Evolutionary conservation across 1,140 invertebrate species (phyloP).

Genomic region (Drosophila albomicans): DNA sequence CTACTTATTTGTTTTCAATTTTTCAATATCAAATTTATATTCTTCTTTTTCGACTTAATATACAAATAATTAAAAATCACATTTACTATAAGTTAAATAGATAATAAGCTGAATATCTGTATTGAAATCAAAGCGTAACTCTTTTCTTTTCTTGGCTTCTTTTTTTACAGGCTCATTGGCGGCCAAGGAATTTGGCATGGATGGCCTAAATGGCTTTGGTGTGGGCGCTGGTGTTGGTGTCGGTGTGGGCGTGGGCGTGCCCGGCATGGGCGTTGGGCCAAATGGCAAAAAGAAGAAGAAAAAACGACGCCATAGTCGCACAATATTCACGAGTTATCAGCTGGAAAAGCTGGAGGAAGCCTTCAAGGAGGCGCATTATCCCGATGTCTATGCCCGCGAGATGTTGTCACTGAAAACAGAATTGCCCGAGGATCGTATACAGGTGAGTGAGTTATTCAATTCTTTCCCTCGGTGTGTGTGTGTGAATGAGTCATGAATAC

Average conservation of each 20-base stretch:
- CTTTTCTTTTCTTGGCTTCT: conserved; percentile 46
- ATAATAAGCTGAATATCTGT: neutral
- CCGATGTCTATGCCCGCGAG: conserved; percentile 98
- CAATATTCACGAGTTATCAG: conserved; percentile 99
- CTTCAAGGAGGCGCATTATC: conserved; percentile 99
- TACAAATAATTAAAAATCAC: neutral
- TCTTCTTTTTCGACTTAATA: too few species aligned
- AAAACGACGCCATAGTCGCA: conserved; percentile 94
- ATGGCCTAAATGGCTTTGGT: conserved; percentile 89
- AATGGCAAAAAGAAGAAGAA: conserved; percentile 95
- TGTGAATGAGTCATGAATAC: conserved; percentile 25
- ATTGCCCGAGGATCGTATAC: conserved; percentile 99
- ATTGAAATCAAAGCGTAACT: conserved; percentile 1
- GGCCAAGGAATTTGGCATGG: conserved; percentile 77
- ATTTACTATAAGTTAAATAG: neutral
- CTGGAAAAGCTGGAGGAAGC: conserved; percentile 99
- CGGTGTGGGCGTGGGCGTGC: conserved; percentile 85
- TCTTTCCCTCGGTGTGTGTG: neutral
- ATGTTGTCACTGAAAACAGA: conserved; percentile 99
- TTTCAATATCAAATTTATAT: too few species aligned
- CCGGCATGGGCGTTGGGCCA: conserved; percentile 53
- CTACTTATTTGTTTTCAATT: too few species aligned
- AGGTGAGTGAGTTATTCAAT: conserved; percentile 89
- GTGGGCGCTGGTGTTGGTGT: conserved; percentile 85
- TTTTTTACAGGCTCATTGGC: conserved; percentile 62